Conservation (phyloP, 2,113 vertebrate species). For the Cyphomyrus plagiostoma region DNA sequence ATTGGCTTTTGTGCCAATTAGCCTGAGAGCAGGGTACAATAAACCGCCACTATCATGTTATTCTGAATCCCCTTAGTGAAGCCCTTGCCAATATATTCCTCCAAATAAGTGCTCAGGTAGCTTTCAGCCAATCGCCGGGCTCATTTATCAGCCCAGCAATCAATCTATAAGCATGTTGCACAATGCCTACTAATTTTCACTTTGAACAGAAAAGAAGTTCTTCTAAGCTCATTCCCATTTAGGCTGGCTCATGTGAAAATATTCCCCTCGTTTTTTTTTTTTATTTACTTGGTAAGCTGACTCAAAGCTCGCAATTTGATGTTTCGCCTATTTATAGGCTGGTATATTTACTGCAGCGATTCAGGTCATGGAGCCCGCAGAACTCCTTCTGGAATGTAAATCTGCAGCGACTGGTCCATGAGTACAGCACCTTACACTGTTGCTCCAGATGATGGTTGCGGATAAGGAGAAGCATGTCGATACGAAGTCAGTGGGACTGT, state of each 20-base stretch:
- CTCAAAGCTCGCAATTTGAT: background rate
- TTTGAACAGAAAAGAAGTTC: background rate
- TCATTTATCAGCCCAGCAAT: background rate
- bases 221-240: background rate
- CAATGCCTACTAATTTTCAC: background rate
- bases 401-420: background rate
- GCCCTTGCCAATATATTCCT: background rate
- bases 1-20: conserved; percentile 1
- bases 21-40: background rate
- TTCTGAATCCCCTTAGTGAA: background rate
- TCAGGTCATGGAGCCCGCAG: background rate
- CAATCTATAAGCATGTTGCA: background rate
- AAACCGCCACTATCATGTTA: background rate
- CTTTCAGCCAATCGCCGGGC: background rate
- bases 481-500: background rate
- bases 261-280: background rate
- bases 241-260: background rate
- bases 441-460: background rate
- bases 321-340: background rate
- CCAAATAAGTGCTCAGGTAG: background rate
- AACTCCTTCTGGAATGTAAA: background rate
- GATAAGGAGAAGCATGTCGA: background rate
- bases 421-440: background rate
- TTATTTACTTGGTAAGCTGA: conserved; percentile 7
- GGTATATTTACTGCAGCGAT: background rate